These are phyloP conservation scores for Amphipoea oculea DNA, from an alignment of 2,888 invertebrate genomes.

Conservation along the genomic window DNA sequence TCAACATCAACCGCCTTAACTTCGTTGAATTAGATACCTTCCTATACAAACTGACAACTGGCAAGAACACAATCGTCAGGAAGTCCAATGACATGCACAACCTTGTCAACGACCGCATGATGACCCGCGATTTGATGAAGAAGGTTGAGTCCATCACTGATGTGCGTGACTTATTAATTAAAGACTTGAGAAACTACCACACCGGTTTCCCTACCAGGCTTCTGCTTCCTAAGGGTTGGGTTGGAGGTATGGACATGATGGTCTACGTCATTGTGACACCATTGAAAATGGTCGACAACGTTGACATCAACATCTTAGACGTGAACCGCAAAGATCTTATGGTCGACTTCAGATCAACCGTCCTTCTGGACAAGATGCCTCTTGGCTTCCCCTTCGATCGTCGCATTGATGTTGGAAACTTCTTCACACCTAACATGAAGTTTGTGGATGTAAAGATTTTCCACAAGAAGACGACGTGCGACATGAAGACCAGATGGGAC, in stretches of 20 bases:
- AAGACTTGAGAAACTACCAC: conserved; percentile 86
- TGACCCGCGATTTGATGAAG: conserved; percentile 92
- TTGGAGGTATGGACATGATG: conserved; percentile 92
- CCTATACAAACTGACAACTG: conserved; percentile 90
- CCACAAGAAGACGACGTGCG: conserved; percentile 89
- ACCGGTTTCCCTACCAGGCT: conserved; percentile 93
- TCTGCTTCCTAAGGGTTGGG: conserved; percentile 93
- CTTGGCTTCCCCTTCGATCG: conserved; percentile 95
- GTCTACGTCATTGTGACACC: conserved; percentile 92
- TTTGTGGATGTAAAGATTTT: conserved; percentile 92
- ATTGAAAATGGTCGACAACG: conserved; percentile 84
- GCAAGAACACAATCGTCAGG: conserved; percentile 92
- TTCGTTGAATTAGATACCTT: conserved; percentile 92
- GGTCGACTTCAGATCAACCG: conserved; percentile 81
- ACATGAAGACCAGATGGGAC: conserved; percentile 86
- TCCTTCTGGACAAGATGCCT: conserved; percentile 91
- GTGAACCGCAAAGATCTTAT: conserved; percentile 85
- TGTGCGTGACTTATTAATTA: conserved; percentile 77
- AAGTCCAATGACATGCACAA: conserved; percentile 92
- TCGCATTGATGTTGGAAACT: conserved; percentile 89
- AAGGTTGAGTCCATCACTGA: conserved; percentile 90
- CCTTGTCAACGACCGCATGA: conserved; percentile 92
- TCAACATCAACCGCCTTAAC: conserved; percentile 91
- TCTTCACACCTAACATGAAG: conserved; percentile 92
- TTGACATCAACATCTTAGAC: conserved; percentile 81